Evolutionary conservation across 1,140 invertebrate genomes (phyloP).

Genomic region (Hylaeus volcanicus): DNA sequence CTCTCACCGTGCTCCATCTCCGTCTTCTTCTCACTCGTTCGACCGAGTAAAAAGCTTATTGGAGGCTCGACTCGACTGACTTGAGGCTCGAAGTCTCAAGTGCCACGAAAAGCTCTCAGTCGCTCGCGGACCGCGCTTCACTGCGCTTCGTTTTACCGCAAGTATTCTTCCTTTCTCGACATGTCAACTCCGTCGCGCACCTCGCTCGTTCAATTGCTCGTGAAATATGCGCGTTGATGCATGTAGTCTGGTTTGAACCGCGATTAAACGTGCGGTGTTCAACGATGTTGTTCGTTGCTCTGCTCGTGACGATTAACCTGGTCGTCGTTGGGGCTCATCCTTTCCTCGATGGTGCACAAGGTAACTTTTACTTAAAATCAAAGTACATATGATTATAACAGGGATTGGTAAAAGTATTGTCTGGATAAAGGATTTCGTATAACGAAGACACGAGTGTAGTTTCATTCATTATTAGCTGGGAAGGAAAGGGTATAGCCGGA

Average conservation of each 20-base stretch:
- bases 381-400: too few relatives aligned
- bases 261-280: neutral
- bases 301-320: constrained; percentile 13
- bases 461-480: too few relatives aligned
- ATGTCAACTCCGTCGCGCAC: constrained; percentile 38
- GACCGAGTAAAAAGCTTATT: constrained; percentile 64
- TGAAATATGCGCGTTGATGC: constrained; percentile 22
- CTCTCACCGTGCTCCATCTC: constrained; percentile 19
- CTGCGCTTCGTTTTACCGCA: constrained; percentile 37
- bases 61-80: constrained; percentile 5
- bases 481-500: too few relatives aligned
- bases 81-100: constrained; percentile 39
- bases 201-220: neutral
- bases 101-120: constrained; percentile 66
- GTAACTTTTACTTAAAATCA: constrained; percentile 20
- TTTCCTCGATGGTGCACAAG: constrained; percentile 54
- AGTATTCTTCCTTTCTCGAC: constrained; percentile 35
- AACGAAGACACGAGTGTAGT: too few relatives aligned
- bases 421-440: too few relatives aligned
- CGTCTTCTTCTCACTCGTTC: constrained; percentile 55
- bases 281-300: constrained; percentile 44
- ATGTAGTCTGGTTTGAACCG: constrained; percentile 4
- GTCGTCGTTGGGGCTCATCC: constrained; percentile 38
- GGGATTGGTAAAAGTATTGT: too few relatives aligned
- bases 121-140: constrained; percentile 61